A percentile compares a stretch with the other conserved stretches of the same genome.
Evolutionary conservation across 2,888 invertebrate species (phyloP).

Genomic region (Nomada lathburiana): DNA sequence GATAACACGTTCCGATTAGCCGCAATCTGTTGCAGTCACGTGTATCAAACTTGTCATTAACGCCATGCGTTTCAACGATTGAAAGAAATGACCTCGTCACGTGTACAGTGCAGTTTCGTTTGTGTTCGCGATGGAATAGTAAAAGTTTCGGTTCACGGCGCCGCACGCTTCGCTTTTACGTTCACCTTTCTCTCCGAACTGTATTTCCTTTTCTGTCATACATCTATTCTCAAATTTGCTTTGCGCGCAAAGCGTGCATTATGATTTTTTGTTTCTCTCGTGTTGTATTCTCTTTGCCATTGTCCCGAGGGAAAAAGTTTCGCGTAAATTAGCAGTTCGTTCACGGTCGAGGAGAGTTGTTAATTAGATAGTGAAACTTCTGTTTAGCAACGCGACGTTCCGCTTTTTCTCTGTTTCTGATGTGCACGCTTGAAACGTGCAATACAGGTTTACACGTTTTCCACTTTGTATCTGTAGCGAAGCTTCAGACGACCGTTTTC

Average conservation of each 20-base stretch:
- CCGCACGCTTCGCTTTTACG: background rate
- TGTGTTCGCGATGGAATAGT: background rate
- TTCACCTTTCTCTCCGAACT: background rate
- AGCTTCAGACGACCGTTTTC: background rate
- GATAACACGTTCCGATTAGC: slow-evolving; percentile 1
- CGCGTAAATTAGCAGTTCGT: slow-evolving; percentile 38
- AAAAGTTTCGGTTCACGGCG: slow-evolving; percentile 1
- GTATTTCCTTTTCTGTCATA: background rate
- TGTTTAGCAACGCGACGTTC: slow-evolving; percentile 9
- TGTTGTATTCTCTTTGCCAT: background rate
- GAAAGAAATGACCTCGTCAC: background rate
- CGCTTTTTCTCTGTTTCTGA: background rate
- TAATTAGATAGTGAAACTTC: slow-evolving; percentile 49
- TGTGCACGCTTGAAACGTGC: background rate
- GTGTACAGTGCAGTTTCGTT: background rate
- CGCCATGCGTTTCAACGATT: background rate
- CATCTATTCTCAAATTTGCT: slow-evolving; percentile 13
- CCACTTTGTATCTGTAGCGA: background rate
- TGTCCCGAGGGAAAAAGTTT: slow-evolving; percentile 12
- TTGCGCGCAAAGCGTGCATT: background rate
- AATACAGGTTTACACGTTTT: background rate
- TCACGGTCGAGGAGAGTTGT: slow-evolving; percentile 21
- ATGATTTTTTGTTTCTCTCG: background rate
- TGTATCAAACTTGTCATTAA: background rate
- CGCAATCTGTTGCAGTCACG: background rate